These are phyloP conservation scores for Callipepla californica DNA, from an alignment of 2,113 vertebrate species.

Conservation along the genomic window DNA sequence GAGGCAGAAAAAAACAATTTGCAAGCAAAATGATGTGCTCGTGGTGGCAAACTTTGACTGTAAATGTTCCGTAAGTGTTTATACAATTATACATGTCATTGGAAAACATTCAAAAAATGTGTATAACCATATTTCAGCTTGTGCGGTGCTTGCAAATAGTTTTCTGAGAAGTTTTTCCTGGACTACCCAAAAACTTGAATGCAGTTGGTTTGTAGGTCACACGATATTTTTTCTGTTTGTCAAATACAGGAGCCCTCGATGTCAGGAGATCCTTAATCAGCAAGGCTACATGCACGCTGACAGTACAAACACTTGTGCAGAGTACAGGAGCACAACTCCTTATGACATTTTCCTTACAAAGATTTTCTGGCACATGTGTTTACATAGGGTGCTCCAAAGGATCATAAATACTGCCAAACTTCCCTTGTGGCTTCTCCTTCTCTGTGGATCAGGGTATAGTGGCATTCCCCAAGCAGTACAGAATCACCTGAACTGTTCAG, in stretches of 20 bases:
- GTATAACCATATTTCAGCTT: not conserved
- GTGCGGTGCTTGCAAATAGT: not conserved
- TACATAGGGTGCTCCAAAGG: not conserved
- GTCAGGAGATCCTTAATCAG: not conserved
- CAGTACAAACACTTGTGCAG: not conserved
- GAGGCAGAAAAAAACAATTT: not conserved
- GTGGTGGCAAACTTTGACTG: not conserved
- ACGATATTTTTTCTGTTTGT: not conserved
- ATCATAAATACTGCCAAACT: not conserved
- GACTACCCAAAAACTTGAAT: not conserved
- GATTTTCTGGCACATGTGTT: not conserved
- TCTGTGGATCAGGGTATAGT: not conserved
- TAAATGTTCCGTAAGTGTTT: not conserved
- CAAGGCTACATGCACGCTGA: accelerated
- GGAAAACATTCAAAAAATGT: not conserved
- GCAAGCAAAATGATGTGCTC: not conserved
- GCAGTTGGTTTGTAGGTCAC: not conserved
- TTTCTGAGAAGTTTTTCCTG: not conserved
- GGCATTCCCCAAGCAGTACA: not conserved
- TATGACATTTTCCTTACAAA: not conserved
- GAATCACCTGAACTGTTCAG: not conserved
- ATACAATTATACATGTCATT: not conserved
- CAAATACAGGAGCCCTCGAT: not conserved
- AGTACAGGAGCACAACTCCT: not conserved
- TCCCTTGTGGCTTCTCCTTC: not conserved